Percentiles rank a stretch among this genome's conserved stretches.
phyloP scores from a whole-genome alignment of 2,888 invertebrate genomes.

The Nymphalis urticae region DNA sequence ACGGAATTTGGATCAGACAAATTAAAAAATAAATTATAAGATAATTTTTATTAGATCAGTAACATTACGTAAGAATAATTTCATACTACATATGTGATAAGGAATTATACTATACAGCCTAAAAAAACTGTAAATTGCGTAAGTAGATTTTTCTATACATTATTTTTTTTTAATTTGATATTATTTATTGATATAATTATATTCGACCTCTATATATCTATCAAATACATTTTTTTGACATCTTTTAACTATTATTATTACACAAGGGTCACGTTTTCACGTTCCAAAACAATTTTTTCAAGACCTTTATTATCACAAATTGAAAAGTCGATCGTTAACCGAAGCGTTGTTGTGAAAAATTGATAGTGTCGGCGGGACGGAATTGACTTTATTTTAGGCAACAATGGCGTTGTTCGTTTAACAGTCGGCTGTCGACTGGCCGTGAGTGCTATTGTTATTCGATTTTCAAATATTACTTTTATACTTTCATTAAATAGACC shows the following conservation, averaged over 20 bases:
- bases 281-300: not conserved
- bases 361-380: slow-evolving; percentile 17
- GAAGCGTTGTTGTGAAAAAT: slow-evolving; percentile 26
- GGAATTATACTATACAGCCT: too few species aligned
- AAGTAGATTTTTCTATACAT: too few species aligned
- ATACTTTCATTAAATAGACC: not conserved
- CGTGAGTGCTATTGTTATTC: slow-evolving; percentile 1
- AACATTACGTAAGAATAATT: too few species aligned
- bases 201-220: too few species aligned
- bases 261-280: not conserved
- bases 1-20: too few species aligned
- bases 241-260: not conserved
- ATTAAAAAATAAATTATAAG: too few species aligned
- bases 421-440: not conserved
- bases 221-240: too few species aligned
- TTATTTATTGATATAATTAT: too few species aligned
- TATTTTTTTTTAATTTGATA: too few species aligned
- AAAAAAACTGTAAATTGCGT: too few species aligned
- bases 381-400: slow-evolving; percentile 24
- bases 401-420: slow-evolving; percentile 9
- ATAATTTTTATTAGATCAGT: too few species aligned
- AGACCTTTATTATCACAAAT: slow-evolving; percentile 15
- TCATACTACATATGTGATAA: too few species aligned
- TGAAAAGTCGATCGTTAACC: slow-evolving; percentile 21
- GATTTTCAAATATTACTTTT: not conserved